These are phyloP conservation scores for Myotis brandtii DNA, from an alignment of 2,113 vertebrate species.

Conservation along the genomic window DNA sequence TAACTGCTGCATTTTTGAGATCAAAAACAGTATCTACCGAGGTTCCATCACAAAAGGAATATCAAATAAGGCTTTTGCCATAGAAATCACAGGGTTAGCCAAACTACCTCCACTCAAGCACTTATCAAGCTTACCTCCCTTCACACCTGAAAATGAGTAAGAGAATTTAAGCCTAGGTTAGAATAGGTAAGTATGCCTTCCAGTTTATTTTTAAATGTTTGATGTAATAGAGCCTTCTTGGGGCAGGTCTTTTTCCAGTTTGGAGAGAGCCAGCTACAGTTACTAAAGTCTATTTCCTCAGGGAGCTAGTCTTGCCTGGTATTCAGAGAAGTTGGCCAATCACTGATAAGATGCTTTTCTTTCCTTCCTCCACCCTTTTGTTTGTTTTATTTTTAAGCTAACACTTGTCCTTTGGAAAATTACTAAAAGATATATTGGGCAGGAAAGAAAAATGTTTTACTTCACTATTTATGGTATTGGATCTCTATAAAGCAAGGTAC, in stretches of 20 bases:
- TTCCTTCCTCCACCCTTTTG: neutral
- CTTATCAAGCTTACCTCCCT: slow-evolving; percentile 18
- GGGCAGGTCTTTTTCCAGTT: slow-evolving; percentile 8
- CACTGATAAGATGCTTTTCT: neutral
- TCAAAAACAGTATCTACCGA: neutral
- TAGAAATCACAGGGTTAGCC: slow-evolving; percentile 27
- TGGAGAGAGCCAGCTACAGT: slow-evolving; percentile 3
- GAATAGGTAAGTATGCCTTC: slow-evolving; percentile 8
- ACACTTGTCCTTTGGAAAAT: slow-evolving; percentile 65
- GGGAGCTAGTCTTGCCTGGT: neutral
- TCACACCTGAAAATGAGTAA: slow-evolving; percentile 25
- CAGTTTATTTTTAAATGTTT: slow-evolving; percentile 39
- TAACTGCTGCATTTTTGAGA: neutral
- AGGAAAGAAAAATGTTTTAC: slow-evolving; percentile 61
- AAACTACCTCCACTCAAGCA: neutral
- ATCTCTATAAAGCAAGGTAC: slow-evolving; percentile 47
- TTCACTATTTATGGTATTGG: slow-evolving; percentile 42
- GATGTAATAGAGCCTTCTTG: neutral
- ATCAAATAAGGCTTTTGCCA: neutral
- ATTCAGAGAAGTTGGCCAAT: neutral
- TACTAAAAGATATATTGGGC: slow-evolving; percentile 33
- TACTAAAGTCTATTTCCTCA: neutral
- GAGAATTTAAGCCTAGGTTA: neutral
- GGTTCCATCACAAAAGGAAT: neutral
- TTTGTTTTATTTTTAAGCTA: slow-evolving; percentile 61